Evolutionary conservation across 2,797 vertebrate species (phyloP).

Genomic region (Acipenser ruthenus): DNA sequence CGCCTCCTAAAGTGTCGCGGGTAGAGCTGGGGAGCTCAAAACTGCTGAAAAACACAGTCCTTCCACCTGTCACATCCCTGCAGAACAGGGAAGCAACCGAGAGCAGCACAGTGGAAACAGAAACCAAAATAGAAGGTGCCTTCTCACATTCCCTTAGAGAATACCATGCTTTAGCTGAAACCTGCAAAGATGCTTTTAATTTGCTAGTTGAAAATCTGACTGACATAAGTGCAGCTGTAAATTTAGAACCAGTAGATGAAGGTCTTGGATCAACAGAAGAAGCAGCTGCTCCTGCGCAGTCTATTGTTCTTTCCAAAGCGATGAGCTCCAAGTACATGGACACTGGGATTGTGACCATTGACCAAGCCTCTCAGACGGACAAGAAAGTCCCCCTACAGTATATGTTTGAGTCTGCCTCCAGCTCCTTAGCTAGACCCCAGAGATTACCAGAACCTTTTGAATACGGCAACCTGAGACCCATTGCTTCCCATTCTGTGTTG

Average conservation of each 20-base stretch:
- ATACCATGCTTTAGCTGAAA: slow-evolving; percentile 38
- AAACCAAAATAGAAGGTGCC: slow-evolving; percentile 34
- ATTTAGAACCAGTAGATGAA: slow-evolving; percentile 39
- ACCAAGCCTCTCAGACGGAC: slow-evolving; percentile 56
- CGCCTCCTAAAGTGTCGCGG: slow-evolving; percentile 65
- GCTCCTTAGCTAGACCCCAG: slow-evolving; percentile 42
- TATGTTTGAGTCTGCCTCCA: slow-evolving; percentile 42
- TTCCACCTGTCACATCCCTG: slow-evolving; percentile 63
- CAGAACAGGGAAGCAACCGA: slow-evolving; percentile 42
- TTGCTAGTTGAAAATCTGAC: slow-evolving; percentile 47
- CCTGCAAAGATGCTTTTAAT: slow-evolving; percentile 41
- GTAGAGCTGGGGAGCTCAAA: slow-evolving; percentile 62
- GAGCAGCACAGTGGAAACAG: slow-evolving; percentile 36
- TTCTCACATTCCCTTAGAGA: slow-evolving; percentile 31
- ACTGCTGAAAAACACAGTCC: slow-evolving; percentile 59
- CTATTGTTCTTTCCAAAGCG: slow-evolving; percentile 48
- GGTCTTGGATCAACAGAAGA: slow-evolving; percentile 40
- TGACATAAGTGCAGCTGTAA: slow-evolving; percentile 46
- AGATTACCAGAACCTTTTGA: slow-evolving; percentile 45
- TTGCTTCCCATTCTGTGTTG: slow-evolving; percentile 49
- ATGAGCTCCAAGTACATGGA: slow-evolving; percentile 45
- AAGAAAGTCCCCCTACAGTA: slow-evolving; percentile 61
- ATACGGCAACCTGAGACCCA: slow-evolving; percentile 52
- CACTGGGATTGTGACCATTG: slow-evolving; percentile 53
- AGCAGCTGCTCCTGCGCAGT: slow-evolving; percentile 45